phyloP scores from a whole-genome alignment of 2,113 vertebrate genomes.

The Odocoileus virginianus region DNA sequence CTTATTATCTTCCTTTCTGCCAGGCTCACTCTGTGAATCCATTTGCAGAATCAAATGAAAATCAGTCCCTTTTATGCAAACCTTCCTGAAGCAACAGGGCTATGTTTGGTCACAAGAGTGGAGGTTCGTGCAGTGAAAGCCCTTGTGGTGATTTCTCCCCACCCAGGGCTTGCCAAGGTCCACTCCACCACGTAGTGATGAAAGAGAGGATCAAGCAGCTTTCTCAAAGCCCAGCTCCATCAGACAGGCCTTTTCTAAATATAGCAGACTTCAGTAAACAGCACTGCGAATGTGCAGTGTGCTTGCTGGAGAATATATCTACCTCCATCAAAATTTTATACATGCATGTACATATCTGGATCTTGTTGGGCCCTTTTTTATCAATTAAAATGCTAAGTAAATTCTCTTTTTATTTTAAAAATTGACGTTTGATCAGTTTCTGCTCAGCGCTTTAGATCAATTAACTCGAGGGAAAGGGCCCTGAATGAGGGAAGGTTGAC shows the following conservation, averaged over 20 bases:
- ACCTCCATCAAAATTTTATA: neutral
- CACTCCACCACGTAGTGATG: conserved; percentile 38
- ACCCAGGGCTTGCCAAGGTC: conserved; percentile 39
- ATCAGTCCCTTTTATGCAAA: conserved; percentile 50
- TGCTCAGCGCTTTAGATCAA: neutral
- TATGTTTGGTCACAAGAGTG: conserved; percentile 74
- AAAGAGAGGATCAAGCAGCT: conserved; percentile 75
- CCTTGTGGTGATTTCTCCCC: neutral
- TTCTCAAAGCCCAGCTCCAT: conserved; percentile 56
- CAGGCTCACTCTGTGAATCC: conserved; percentile 31
- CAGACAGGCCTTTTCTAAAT: conserved; percentile 75
- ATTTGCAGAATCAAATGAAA: conserved; percentile 64
- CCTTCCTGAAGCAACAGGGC: conserved; percentile 54
- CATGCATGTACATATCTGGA: neutral
- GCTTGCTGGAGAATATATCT: conserved; percentile 37
- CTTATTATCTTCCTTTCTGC: conserved; percentile 29
- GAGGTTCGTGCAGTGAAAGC: neutral
- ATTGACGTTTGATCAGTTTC: neutral
- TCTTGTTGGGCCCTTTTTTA: neutral
- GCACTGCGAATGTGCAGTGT: conserved; percentile 52
- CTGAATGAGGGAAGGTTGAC: neutral
- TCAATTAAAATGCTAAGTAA: neutral
- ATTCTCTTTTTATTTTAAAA: conserved; percentile 8
- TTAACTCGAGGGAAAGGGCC: neutral
- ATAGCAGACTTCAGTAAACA: conserved; percentile 80